Evolutionary conservation across 2,888 invertebrate species (phyloP).

Genomic region (Liopterus haemorrhoidalis): DNA sequence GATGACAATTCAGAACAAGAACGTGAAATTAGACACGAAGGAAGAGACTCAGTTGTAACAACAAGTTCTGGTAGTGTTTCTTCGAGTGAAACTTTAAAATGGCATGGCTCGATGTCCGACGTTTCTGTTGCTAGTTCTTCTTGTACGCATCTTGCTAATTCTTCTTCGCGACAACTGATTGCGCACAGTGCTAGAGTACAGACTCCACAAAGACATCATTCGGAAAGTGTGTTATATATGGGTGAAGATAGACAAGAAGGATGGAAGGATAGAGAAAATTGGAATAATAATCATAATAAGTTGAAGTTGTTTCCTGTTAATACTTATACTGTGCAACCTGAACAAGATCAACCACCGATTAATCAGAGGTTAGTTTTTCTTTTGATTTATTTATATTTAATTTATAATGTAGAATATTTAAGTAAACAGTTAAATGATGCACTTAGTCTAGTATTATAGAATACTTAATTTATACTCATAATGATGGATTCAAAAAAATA

Average conservation of each 20-base stretch:
- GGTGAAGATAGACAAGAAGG: conserved; percentile 44
- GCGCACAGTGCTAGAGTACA: conserved; percentile 72
- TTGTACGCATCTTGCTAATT: conserved; percentile 48
- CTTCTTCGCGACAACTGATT: conserved; percentile 55
- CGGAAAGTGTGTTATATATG: conserved; percentile 68
- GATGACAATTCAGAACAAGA: conserved; percentile 42
- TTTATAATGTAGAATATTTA: too few relatives aligned
- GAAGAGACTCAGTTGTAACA: conserved; percentile 59
- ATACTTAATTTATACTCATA: too few relatives aligned
- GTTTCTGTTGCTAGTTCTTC: conserved; percentile 58
- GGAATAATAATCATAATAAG: conserved; percentile 47
- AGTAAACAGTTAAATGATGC: too few relatives aligned
- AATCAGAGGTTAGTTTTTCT: conserved; percentile 15
- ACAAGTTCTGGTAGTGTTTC: conserved; percentile 57
- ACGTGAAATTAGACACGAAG: conserved; percentile 40
- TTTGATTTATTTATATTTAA: conserved; percentile 13
- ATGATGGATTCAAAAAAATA: too few relatives aligned
- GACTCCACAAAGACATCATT: conserved; percentile 71
- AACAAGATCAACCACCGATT: conserved; percentile 20
- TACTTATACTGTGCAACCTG: conserved; percentile 58
- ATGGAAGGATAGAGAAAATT: conserved; percentile 42
- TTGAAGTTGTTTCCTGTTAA: conserved; percentile 64
- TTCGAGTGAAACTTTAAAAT: conserved; percentile 72
- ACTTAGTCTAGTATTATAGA: too few relatives aligned
- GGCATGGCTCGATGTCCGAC: conserved; percentile 72